Conservation (phyloP, 2,888 invertebrate species). For the Thumatha senex region DNA sequence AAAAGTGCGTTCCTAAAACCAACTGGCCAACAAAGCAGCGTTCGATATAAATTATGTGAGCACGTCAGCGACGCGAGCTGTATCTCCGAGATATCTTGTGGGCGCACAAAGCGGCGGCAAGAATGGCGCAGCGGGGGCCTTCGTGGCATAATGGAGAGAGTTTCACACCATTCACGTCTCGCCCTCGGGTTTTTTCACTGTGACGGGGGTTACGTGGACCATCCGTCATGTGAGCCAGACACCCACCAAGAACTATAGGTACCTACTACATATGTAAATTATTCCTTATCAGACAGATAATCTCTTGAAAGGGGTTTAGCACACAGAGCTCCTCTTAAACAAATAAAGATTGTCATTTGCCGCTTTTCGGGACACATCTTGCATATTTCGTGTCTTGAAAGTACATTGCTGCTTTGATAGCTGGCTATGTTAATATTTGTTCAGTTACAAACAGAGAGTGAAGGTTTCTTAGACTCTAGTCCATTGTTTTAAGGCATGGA, state of each 20-base stretch:
- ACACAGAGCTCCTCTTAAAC: conserved; percentile 2
- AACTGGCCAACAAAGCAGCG: conserved; percentile 59
- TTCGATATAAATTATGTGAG: conserved; percentile 64
- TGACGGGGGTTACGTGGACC: conserved; percentile 60
- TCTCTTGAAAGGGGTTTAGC: conserved; percentile 6
- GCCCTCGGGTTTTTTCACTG: conserved; percentile 55
- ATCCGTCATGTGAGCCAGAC: conserved; percentile 53
- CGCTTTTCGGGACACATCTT: not conserved
- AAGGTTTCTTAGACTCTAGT: conserved; percentile 10
- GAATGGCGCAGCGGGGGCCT: conserved; percentile 69
- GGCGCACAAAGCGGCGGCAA: conserved; percentile 57
- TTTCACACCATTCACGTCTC: conserved; percentile 70
- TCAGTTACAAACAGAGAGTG: conserved; percentile 5
- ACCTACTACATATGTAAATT: conserved; percentile 52
- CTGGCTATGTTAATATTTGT: conserved; percentile 13
- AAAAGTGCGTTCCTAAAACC: conserved; percentile 49
- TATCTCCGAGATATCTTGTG: conserved; percentile 46
- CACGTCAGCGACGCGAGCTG: conserved; percentile 53
- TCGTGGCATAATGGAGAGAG: conserved; percentile 58
- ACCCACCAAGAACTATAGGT: conserved; percentile 37
- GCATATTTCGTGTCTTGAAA: not conserved
- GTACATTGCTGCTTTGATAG: not conserved
- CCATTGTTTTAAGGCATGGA: conserved; percentile 19
- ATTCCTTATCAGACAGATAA: conserved; percentile 22
- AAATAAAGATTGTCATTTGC: not conserved